A percentile compares a stretch with the other conserved stretches of the same genome.
Conservation (phyloP, 2,888 invertebrate species). For the Heliconius aoede region DNA sequence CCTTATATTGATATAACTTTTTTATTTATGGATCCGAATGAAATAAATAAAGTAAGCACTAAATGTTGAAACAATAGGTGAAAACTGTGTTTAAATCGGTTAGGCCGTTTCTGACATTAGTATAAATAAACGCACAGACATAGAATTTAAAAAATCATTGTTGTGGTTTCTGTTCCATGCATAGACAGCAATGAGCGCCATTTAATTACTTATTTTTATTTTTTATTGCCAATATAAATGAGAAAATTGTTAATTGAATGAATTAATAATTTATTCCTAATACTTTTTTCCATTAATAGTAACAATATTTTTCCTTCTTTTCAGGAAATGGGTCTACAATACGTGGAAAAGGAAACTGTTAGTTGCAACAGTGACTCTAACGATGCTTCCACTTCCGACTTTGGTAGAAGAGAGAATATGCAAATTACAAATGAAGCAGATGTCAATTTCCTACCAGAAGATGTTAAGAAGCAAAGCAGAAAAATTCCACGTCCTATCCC, state of each 20-base stretch:
- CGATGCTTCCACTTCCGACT: slow-evolving; percentile 63
- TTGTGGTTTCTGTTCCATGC: too few relatives aligned
- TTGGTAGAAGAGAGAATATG: slow-evolving; percentile 58
- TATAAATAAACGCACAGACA: too few relatives aligned
- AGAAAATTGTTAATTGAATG: background rate
- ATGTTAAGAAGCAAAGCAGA: slow-evolving; percentile 65
- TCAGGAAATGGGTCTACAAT: slow-evolving; percentile 76
- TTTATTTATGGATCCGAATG: too few relatives aligned
- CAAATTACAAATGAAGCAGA: slow-evolving; percentile 56
- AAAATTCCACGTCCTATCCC: slow-evolving; percentile 86
- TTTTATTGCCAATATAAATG: background rate
- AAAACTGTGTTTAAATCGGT: too few relatives aligned
- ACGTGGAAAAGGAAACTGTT: slow-evolving; percentile 70
- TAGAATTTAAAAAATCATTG: too few relatives aligned
- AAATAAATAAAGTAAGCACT: too few relatives aligned
- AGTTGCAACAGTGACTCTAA: slow-evolving; percentile 77
- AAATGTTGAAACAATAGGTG: too few relatives aligned
- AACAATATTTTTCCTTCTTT: slow-evolving; percentile 55
- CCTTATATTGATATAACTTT: too few relatives aligned
- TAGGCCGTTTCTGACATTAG: too few relatives aligned
- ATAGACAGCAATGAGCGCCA: too few relatives aligned
- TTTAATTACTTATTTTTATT: background rate
- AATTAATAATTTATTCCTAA: background rate
- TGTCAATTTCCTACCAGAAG: slow-evolving; percentile 60
- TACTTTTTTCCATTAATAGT: background rate